Evolutionary conservation across 2,888 invertebrate genomes (phyloP), one percentile per base, ranked within the genome.

Genomic region (Tetheella fluctuosa): DNA sequence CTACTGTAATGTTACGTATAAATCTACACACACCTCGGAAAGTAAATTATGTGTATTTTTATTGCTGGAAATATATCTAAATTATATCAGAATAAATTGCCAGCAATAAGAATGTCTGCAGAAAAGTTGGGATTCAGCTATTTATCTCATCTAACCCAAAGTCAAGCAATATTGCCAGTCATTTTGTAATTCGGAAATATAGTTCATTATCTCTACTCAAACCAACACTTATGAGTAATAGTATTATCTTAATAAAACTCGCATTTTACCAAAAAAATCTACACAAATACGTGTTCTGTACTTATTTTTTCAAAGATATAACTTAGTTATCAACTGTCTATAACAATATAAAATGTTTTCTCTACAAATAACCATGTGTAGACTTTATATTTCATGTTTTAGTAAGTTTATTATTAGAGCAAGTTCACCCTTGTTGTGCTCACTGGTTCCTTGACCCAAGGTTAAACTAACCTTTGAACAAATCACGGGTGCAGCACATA

Each of bases 381-480:
- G 13, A 34, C 7, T 8, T 37, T 13, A 37, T 37, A 39, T n/a
- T 39, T n/a, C 2, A 20, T 20, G n/a, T 0, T 48, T 20, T 48
- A 48, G 48, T 48, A 0, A 10, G 3, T 1, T 8, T 48, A 48
- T 48, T 20, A 20, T 48, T 48, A n/a, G 20, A 48, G 8, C 17
- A 48, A 7, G 17, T 10, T 20, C 48, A 20, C 20, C 48, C 48
- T 7, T 48, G 48, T 42, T 17, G 17, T 48, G 48, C n/a, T 10
- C 48, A 48, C 48, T 48, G 48, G 48, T 48, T 20, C 17, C 48
- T 20, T 10, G 37, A 17, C 13, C 20, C 2, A 12, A 13, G 55
- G 55, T 55, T 23, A 5, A 30, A 30, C 34, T 54, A 17, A 25
- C 54, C 23, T 55, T 55, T 55, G 17, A 23, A 23, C 12, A 30